phyloP scores from a whole-genome alignment of 2,888 invertebrate genomes.

The Athetis lepigone region DNA sequence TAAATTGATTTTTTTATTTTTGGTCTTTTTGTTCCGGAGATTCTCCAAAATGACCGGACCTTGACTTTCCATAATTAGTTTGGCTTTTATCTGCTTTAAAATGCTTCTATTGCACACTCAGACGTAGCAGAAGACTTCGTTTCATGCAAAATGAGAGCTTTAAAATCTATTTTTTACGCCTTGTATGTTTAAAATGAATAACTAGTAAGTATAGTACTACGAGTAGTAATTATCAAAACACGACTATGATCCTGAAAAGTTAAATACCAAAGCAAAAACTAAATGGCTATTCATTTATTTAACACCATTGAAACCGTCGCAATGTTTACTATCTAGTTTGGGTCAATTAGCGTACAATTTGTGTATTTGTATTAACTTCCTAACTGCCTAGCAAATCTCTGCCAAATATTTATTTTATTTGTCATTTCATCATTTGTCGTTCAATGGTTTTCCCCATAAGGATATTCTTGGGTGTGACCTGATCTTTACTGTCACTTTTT shows the following conservation, averaged over 20 bases:
- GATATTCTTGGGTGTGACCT: background rate
- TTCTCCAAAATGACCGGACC: too few species aligned
- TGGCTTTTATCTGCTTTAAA: too few species aligned
- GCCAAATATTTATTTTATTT: constrained; percentile 33
- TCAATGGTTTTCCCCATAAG: background rate
- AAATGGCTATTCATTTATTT: background rate
- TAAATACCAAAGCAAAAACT: background rate
- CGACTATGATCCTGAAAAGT: background rate
- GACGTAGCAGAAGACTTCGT: too few species aligned
- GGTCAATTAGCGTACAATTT: constrained; percentile 16
- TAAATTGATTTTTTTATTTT: too few species aligned
- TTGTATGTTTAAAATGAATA: too few species aligned
- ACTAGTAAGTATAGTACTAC: too few species aligned
- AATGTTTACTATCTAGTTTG: background rate
- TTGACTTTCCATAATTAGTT: too few species aligned
- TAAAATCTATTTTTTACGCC: too few species aligned
- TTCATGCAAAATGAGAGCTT: too few species aligned
- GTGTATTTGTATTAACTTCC: constrained; percentile 32
- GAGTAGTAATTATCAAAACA: background rate
- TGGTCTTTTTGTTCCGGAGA: too few species aligned
- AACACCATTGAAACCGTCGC: background rate
- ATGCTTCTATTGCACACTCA: too few species aligned
- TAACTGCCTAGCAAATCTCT: background rate
- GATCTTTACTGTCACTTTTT: too few species aligned
- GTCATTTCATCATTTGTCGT: background rate